Percentiles rank a stretch among this genome's conserved stretches.
Conservation (phyloP, 92 coral and sea anemone genomes). For the Actinernus sp. region DNA sequence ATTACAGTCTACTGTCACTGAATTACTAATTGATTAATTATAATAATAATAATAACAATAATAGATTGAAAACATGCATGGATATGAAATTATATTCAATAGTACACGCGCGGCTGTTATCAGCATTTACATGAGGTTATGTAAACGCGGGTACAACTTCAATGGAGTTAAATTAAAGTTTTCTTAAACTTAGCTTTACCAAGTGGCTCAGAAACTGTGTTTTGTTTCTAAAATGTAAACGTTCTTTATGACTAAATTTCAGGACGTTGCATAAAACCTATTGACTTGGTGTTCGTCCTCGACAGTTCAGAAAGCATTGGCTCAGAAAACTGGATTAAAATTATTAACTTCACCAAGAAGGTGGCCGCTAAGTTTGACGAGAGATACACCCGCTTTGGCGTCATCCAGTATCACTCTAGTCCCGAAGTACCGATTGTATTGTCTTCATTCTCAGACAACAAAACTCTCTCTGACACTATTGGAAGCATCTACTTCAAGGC, state of each 20-base stretch:
- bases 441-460: conserved; percentile 55
- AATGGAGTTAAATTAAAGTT: too few species aligned
- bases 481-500: conserved; percentile 77
- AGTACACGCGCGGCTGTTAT: too few species aligned
- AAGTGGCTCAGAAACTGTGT: too few species aligned
- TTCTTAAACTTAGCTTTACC: too few species aligned
- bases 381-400: conserved; percentile 72
- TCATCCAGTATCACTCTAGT: conserved; percentile 77
- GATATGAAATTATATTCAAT: too few species aligned
- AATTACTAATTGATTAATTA: too few species aligned
- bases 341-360: conserved; percentile 63
- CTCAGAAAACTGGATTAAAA: conserved; percentile 79
- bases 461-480: conserved; percentile 61
- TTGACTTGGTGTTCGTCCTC: conserved; percentile 82
- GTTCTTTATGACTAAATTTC: not conserved
- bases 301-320: conserved; percentile 96
- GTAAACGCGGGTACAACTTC: too few species aligned
- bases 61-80: too few species aligned
- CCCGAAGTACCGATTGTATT: conserved; percentile 81
- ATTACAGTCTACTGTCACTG: too few species aligned
- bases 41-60: too few species aligned
- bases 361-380: conserved; percentile 69
- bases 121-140: too few species aligned
- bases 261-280: conserved; percentile 79
- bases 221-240: too few species aligned